Percentiles rank a stretch among this genome's conserved stretches.
phyloP scores from a whole-genome alignment of 2,888 invertebrate species.

The Ryuthela nishihirai region DNA sequence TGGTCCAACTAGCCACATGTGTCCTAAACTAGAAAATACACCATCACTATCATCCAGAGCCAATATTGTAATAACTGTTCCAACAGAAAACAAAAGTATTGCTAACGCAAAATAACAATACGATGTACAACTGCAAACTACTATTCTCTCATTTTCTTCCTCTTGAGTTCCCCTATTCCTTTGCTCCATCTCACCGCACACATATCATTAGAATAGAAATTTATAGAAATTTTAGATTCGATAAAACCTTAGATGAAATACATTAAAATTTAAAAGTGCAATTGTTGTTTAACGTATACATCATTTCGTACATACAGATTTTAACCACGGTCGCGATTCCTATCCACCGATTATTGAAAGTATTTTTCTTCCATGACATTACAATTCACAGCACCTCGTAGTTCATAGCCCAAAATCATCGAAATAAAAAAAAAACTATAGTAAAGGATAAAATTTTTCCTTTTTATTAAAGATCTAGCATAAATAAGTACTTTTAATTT shows the following conservation, averaged over 20 bases:
- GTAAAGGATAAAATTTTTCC: too few relatives aligned
- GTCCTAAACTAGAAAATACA: slow-evolving; percentile 39
- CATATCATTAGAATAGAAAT: slow-evolving; percentile 6
- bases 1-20: slow-evolving; percentile 44
- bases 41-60: slow-evolving; percentile 38
- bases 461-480: too few relatives aligned
- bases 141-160: slow-evolving; percentile 24
- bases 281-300: too few relatives aligned
- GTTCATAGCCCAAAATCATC: too few relatives aligned
- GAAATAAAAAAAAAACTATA: too few relatives aligned
- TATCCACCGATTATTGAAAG: too few relatives aligned
- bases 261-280: too few relatives aligned
- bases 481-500: too few relatives aligned
- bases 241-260: background rate
- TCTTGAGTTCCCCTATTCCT: slow-evolving; percentile 18
- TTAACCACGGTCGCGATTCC: too few relatives aligned
- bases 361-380: too few relatives aligned
- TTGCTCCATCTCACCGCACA: slow-evolving; percentile 14
- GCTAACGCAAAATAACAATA: slow-evolving; percentile 42
- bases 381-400: too few relatives aligned
- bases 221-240: background rate
- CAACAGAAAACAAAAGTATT: slow-evolving; percentile 41
- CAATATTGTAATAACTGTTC: slow-evolving; percentile 41
- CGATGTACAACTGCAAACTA: slow-evolving; percentile 41
- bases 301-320: too few relatives aligned